phyloP scores from a whole-genome alignment of 2,113 vertebrate species.

The Gallinago jamesoni region DNA sequence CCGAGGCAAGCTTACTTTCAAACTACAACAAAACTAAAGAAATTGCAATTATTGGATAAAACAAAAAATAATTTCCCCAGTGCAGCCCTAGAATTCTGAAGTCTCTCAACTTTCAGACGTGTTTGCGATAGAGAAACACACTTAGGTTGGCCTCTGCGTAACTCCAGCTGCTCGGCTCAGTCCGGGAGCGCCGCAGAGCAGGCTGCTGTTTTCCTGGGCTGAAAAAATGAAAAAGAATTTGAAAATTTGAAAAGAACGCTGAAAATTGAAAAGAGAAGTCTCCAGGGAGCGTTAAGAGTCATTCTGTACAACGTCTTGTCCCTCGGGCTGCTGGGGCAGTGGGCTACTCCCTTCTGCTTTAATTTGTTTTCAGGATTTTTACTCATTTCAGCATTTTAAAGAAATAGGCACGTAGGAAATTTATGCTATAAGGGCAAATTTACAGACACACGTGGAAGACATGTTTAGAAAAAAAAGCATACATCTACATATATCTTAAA shows the following conservation, averaged over 20 bases:
- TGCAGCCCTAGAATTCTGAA: background rate
- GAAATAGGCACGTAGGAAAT: background rate
- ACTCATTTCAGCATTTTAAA: background rate
- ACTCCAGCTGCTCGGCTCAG: background rate
- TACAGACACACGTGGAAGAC: background rate
- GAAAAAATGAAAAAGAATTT: too few relatives aligned
- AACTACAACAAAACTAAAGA: background rate
- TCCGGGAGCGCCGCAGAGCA: background rate
- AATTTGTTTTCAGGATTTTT: background rate
- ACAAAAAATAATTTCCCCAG: background rate
- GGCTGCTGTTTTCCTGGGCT: background rate
- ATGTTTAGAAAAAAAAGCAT: background rate
- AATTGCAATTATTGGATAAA: background rate
- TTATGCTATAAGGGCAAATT: background rate
- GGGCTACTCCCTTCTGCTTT: background rate
- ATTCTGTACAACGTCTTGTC: background rate
- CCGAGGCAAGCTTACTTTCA: background rate
- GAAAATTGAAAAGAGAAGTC: background rate
- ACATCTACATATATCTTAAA: background rate
- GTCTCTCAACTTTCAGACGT: background rate
- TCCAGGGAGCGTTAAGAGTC: background rate
- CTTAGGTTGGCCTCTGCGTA: background rate
- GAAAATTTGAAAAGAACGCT: background rate
- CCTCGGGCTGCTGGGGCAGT: background rate
- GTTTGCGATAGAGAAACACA: background rate